phyloP scores from a whole-genome alignment of 2,888 invertebrate species.

The Heliconius hortense region DNA sequence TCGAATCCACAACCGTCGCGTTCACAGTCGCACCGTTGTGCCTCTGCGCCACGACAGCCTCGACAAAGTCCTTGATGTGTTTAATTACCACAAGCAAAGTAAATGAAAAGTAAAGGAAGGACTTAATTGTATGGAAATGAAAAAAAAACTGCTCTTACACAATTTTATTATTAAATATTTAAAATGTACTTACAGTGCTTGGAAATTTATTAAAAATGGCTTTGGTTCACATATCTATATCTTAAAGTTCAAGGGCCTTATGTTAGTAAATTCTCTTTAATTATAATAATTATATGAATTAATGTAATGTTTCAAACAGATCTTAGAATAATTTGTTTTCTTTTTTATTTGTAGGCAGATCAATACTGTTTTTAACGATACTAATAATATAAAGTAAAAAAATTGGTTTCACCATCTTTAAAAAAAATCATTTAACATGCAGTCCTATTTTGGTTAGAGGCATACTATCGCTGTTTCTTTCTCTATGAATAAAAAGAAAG shows the following conservation, averaged over 20 bases:
- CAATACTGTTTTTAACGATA: background rate
- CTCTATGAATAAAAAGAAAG: background rate
- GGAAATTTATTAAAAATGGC: slow-evolving; percentile 15
- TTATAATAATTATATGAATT: background rate
- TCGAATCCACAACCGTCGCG: too few species aligned
- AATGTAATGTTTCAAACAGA: background rate
- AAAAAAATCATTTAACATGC: background rate
- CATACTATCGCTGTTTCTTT: too few species aligned
- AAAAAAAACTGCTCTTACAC: background rate
- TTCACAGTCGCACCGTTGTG: too few species aligned
- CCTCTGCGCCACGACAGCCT: background rate
- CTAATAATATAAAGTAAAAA: background rate
- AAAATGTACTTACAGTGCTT: slow-evolving; percentile 12
- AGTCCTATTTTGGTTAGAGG: background rate
- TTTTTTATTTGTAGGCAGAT: background rate
- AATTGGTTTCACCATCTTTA: background rate
- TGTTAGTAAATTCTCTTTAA: slow-evolving; percentile 23
- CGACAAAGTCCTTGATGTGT: too few species aligned
- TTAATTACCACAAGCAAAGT: too few species aligned
- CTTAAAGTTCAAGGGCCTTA: slow-evolving; percentile 8
- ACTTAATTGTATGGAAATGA: background rate
- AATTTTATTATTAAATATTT: slow-evolving; percentile 23
- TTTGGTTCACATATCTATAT: slow-evolving; percentile 2
- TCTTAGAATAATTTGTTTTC: background rate
- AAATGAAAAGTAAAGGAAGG: too few species aligned